A percentile compares a stretch with the other conserved stretches of the same genome.
phyloP scores from a whole-genome alignment of 2,113 vertebrate species.

The Stigmatopora argus region DNA sequence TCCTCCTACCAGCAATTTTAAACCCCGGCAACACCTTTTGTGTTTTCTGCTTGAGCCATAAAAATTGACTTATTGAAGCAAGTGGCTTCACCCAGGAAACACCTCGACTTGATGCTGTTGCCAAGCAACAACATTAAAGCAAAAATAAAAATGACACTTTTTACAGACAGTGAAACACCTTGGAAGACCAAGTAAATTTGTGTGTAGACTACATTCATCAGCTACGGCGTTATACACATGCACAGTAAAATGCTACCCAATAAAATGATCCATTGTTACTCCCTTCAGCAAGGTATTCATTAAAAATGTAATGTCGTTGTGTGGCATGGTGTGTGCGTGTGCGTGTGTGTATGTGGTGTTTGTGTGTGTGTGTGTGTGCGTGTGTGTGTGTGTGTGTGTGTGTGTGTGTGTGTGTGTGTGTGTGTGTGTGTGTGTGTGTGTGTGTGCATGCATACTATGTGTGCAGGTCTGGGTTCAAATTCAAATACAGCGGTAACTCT shows the following conservation, averaged over 20 bases:
- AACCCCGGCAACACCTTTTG: not conserved
- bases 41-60: slow-evolving; percentile 3
- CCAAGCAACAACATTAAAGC: not conserved
- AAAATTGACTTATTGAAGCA: not conserved
- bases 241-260: not conserved
- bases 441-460: too few species aligned
- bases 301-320: too few species aligned
- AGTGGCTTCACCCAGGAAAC: not conserved
- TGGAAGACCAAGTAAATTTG: not conserved
- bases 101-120: not conserved
- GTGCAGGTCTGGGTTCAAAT: too few species aligned
- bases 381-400: too few species aligned
- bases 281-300: too few species aligned
- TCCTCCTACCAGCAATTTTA: not conserved
- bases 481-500: too few species aligned
- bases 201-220: not conserved
- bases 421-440: too few species aligned
- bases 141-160: not conserved
- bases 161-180: not conserved
- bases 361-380: too few species aligned
- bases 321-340: too few species aligned
- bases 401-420: too few species aligned
- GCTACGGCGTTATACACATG: not conserved
- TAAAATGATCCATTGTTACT: not conserved
- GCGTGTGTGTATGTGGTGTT: too few species aligned